Conservation (phyloP, 2,797 vertebrate genomes). For the Apogon talboti region DNA sequence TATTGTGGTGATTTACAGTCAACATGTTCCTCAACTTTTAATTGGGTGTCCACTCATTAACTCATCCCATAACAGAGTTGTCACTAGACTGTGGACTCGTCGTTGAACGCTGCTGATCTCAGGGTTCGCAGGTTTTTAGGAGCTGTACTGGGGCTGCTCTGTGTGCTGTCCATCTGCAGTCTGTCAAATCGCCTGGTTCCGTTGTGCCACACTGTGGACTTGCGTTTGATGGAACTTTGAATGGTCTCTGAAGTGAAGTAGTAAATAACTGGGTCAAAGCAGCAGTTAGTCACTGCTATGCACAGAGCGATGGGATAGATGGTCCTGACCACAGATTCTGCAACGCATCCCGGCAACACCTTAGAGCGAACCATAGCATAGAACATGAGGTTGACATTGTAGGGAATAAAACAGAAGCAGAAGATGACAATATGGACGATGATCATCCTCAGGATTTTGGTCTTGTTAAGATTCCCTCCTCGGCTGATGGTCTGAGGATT, state of each 20-base stretch:
- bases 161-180: constrained; percentile 74
- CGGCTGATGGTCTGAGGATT: constrained; percentile 85
- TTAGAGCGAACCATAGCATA: constrained; percentile 93
- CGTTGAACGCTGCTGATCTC: constrained; percentile 80
- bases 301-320: constrained; percentile 95
- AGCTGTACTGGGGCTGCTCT: constrained; percentile 70
- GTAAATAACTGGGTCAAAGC: constrained; percentile 96
- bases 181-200: constrained; percentile 80
- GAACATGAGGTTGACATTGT: constrained; percentile 93
- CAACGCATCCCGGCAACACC: constrained; percentile 85
- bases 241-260: constrained; percentile 98
- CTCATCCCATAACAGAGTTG: not conserved
- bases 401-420: constrained; percentile 97
- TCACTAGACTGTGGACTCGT: constrained; percentile 87
- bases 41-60: constrained; percentile 15
- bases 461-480: constrained; percentile 89
- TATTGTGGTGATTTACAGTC: constrained; percentile 22
- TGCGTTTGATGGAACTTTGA: constrained; percentile 93
- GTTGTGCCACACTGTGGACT: constrained; percentile 75
- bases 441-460: constrained; percentile 94
- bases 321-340: constrained; percentile 87
- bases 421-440: constrained; percentile 93
- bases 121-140: constrained; percentile 65
- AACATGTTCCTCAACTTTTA: not conserved
- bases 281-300: constrained; percentile 95